Evolutionary conservation across 2,888 invertebrate genomes (phyloP).

Genomic region (Hirtodrosophila duncani): DNA sequence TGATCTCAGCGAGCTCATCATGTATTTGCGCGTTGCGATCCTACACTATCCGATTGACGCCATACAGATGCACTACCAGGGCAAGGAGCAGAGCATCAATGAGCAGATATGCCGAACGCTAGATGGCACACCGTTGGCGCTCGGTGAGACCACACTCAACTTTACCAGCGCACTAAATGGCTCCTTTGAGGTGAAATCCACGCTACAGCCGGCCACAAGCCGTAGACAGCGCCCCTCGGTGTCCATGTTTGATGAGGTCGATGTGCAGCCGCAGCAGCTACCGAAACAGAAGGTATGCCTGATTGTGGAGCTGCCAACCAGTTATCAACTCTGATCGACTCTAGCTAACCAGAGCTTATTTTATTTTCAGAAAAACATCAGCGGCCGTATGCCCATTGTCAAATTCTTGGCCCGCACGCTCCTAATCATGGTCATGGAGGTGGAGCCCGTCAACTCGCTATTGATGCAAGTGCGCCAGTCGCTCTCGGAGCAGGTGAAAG

Average conservation of each 20-base stretch:
- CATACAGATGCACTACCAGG: conserved; percentile 54
- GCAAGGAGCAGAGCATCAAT: conserved; percentile 55
- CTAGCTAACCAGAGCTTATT: neutral
- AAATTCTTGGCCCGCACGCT: conserved; percentile 73
- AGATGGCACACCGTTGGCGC: conserved; percentile 46
- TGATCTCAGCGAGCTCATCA: conserved; percentile 71
- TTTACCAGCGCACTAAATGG: conserved; percentile 53
- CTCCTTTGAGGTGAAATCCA: conserved; percentile 54
- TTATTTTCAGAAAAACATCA: conserved; percentile 37
- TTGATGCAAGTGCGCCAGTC: conserved; percentile 51
- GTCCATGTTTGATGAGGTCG: conserved; percentile 76
- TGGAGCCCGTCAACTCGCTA: conserved; percentile 50
- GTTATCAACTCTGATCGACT: no score
- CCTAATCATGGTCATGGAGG: conserved; percentile 61
- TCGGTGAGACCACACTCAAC: conserved; percentile 58
- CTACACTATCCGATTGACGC: conserved; percentile 61
- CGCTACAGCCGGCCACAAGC: conserved; percentile 23
- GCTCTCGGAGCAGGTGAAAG: conserved; percentile 34
- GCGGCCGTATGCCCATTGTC: conserved; percentile 61
- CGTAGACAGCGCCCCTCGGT: conserved; percentile 73
- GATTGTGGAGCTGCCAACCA: no score
- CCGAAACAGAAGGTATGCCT: conserved; percentile 47
- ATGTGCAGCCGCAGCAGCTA: conserved; percentile 52
- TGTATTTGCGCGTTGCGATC: conserved; percentile 72
- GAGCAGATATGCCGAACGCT: conserved; percentile 65